Conservation (phyloP, 1,140 invertebrate genomes). For the Cotesia typhae region DNA sequence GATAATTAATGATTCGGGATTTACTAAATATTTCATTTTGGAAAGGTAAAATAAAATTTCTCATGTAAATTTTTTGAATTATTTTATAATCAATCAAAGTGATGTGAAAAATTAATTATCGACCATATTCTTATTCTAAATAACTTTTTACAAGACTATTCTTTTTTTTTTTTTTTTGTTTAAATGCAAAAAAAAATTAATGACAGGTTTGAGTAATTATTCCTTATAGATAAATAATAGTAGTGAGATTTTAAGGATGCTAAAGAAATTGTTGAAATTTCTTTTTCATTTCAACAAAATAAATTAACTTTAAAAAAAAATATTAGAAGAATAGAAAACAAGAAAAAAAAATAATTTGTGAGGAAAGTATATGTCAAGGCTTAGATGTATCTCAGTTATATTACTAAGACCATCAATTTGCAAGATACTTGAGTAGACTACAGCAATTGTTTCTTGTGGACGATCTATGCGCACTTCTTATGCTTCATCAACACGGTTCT, state of each 20-base stretch:
- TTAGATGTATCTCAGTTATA: neutral
- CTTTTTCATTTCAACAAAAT: neutral
- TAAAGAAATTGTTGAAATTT: no score
- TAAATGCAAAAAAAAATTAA: no score
- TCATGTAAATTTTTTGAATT: neutral
- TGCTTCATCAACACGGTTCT: constrained; percentile 7
- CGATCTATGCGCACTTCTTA: neutral
- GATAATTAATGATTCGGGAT: constrained; percentile 1
- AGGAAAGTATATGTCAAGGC: constrained; percentile 9
- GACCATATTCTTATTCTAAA: no score
- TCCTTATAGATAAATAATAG: no score
- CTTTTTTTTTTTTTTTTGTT: no score
- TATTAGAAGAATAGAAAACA: neutral
- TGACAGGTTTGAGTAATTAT: no score
- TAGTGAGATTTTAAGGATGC: no score
- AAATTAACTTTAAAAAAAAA: neutral
- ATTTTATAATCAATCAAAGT: neutral
- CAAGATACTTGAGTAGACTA: no score
- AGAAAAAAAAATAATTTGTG: neutral
- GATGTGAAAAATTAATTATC: no score
- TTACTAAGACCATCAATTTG: neutral
- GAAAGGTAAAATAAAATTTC: constrained; percentile 3
- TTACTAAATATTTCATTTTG: neutral
- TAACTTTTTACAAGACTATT: no score
- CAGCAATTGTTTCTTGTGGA: neutral